Percentiles rank a stretch among this genome's conserved stretches.
phyloP scores from a whole-genome alignment of 2,113 vertebrate species.

The Galbula dea region DNA sequence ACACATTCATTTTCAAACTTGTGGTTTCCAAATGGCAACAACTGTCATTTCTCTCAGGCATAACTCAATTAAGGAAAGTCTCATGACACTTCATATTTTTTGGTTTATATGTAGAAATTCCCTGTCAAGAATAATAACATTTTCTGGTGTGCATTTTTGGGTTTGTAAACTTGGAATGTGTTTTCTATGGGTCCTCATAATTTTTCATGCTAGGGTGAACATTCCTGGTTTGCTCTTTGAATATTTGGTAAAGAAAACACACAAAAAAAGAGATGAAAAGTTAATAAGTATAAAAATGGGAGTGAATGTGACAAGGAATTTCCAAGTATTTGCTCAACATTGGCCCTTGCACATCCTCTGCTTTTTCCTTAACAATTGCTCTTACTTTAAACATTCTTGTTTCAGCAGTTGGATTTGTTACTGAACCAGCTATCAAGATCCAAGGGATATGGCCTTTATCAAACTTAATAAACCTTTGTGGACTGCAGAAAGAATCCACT shows the following conservation, averaged over 20 bases:
- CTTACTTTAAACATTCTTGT: background rate
- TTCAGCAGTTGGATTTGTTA: constrained; percentile 25
- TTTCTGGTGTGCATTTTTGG: background rate
- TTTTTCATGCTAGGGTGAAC: background rate
- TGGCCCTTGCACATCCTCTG: background rate
- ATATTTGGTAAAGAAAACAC: constrained; percentile 10
- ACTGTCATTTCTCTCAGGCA: constrained; percentile 26
- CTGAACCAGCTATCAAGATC: constrained; percentile 21
- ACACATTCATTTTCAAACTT: background rate
- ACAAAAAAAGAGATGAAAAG: background rate
- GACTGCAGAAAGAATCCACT: constrained; percentile 22
- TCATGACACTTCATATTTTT: constrained; percentile 34
- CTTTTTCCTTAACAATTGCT: background rate
- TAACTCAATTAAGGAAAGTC: constrained; percentile 46
- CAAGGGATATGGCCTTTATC: constrained; percentile 30
- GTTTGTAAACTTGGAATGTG: constrained; percentile 17
- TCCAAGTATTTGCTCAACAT: background rate
- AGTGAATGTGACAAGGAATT: background rate
- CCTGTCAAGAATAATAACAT: constrained; percentile 13
- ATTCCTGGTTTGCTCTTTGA: background rate
- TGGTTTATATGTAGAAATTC: constrained; percentile 29
- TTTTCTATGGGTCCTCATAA: background rate
- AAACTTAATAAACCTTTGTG: constrained; percentile 55
- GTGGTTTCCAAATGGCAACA: constrained; percentile 29
- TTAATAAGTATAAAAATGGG: background rate